phyloP scores from a whole-genome alignment of 2,888 invertebrate species.

The Idaea straminata region DNA sequence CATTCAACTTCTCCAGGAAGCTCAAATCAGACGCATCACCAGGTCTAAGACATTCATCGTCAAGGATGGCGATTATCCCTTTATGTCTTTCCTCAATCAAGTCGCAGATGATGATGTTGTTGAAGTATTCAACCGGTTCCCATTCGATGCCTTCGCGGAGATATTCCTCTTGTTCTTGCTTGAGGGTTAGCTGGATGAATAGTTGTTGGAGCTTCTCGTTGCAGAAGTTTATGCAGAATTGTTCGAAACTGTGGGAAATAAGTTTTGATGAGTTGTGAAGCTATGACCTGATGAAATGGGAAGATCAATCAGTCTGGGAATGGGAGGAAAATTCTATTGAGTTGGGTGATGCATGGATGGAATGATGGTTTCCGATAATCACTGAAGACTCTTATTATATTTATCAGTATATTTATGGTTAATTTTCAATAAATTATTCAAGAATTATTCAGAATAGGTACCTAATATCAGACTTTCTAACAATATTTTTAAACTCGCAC shows the following conservation, averaged over 20 bases:
- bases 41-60: conserved; percentile 95
- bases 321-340: neutral
- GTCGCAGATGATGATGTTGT: conserved; percentile 96
- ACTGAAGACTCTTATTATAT: too few relatives aligned
- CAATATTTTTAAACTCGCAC: too few relatives aligned
- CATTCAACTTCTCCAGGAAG: conserved; percentile 89
- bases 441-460: too few relatives aligned
- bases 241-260: conserved; percentile 83
- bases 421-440: too few relatives aligned
- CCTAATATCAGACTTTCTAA: too few relatives aligned
- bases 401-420: too few relatives aligned
- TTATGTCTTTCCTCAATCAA: conserved; percentile 93
- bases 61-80: conserved; percentile 91
- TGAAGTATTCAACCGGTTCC: conserved; percentile 93
- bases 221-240: conserved; percentile 97
- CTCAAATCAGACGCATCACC: conserved; percentile 92
- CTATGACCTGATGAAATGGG: neutral
- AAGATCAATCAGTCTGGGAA: neutral
- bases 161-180: conserved; percentile 96
- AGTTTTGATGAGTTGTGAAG: neutral
- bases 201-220: conserved; percentile 97
- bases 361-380: neutral
- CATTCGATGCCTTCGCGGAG: conserved; percentile 94
- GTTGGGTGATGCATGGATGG: neutral
- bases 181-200: conserved; percentile 94